Percentiles rank a stretch among this genome's conserved stretches.
These are phyloP conservation scores for Leucoraja ocellata DNA, from an alignment of 2,797 vertebrate species.

Conservation along the genomic window DNA sequence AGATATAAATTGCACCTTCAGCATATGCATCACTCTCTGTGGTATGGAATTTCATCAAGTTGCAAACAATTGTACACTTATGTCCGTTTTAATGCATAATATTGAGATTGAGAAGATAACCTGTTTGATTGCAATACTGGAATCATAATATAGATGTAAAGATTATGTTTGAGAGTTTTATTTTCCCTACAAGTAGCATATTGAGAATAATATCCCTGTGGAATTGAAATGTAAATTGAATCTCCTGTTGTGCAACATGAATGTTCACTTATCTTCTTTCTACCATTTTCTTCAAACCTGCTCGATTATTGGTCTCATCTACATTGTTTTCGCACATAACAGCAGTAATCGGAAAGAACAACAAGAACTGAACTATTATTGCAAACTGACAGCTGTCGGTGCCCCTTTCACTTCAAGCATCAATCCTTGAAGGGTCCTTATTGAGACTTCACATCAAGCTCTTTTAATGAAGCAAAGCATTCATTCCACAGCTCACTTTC, in stretches of 20 bases:
- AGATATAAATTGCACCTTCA: not conserved
- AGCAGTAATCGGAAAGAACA: not conserved
- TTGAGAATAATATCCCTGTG: not conserved
- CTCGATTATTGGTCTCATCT: not conserved
- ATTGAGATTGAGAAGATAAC: not conserved
- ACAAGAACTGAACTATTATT: not conserved
- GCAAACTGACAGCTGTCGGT: conserved; percentile 1
- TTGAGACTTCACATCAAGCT: not conserved
- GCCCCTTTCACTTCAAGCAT: not conserved
- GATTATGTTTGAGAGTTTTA: not conserved
- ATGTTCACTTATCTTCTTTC: not conserved
- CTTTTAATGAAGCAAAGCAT: not conserved
- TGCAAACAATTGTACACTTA: not conserved
- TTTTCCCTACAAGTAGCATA: not conserved
- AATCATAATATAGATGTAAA: not conserved
- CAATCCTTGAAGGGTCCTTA: no score
- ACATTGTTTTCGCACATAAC: not conserved
- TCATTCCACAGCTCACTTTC: not conserved
- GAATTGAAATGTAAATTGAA: not conserved
- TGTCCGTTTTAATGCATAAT: not conserved
- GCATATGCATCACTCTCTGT: not conserved
- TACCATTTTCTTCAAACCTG: not conserved
- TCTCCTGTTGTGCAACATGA: not conserved
- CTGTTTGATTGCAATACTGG: not conserved
- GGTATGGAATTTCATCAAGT: not conserved